A percentile compares a stretch with the other conserved stretches of the same genome.
These are phyloP conservation scores for Microcebus ravelobensis DNA, from an alignment of 2,113 vertebrate genomes.

Conservation along the genomic window DNA sequence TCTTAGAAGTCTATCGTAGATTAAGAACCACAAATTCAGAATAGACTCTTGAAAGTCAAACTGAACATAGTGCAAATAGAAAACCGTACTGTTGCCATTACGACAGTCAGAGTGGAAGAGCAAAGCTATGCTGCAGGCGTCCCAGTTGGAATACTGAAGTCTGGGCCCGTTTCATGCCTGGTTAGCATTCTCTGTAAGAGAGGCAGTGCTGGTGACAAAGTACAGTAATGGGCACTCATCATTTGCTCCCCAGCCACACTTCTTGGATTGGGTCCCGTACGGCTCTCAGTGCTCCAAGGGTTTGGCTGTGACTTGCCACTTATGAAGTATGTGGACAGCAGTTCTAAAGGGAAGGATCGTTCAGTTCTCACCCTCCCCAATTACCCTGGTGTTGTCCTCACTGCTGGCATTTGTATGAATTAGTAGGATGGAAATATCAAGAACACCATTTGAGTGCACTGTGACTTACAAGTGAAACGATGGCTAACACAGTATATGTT, in stretches of 20 bases:
- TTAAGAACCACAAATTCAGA: background rate
- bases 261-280: background rate
- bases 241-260: background rate
- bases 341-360: background rate
- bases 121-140: background rate
- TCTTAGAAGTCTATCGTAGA: background rate
- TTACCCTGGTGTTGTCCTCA: background rate
- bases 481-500: background rate
- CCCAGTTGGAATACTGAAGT: background rate
- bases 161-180: background rate
- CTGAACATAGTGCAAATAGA: background rate
- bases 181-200: background rate
- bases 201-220: background rate
- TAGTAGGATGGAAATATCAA: background rate
- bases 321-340: background rate
- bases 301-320: background rate
- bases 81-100: background rate
- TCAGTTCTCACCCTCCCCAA: background rate
- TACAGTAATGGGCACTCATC: background rate
- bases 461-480: background rate
- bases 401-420: background rate
- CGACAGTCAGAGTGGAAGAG: background rate
- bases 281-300: fast-evolving
- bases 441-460: background rate
- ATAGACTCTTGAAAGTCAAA: background rate